Conservation (phyloP, 2,888 invertebrate genomes). For the Hesperia comma region DNA sequence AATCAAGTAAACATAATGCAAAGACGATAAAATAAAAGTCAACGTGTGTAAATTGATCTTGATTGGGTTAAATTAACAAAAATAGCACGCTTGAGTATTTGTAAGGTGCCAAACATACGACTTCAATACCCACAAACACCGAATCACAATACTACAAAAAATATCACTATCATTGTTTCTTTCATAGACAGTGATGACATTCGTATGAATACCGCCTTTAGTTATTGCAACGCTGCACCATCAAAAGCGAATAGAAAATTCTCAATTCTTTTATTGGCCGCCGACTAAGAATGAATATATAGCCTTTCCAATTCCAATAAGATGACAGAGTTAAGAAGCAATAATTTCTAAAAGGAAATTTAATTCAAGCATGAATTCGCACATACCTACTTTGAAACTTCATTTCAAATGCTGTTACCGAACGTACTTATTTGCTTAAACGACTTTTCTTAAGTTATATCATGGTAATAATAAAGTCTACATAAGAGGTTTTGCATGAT, state of each 20-base stretch:
- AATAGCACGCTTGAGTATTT: no score
- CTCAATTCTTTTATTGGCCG: not conserved
- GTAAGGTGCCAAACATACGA: no score
- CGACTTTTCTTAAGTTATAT: not conserved
- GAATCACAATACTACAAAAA: no score
- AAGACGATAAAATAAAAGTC: no score
- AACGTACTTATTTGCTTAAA: constrained; percentile 4
- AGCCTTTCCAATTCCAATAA: constrained; percentile 28
- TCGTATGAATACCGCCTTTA: not conserved
- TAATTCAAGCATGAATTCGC: constrained; percentile 23
- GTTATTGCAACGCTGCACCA: not conserved
- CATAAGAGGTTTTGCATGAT: no score
- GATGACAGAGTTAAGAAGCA: constrained; percentile 20
- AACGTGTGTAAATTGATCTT: no score
- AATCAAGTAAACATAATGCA: no score
- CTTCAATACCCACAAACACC: no score
- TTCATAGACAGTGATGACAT: no score
- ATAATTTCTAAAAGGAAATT: constrained; percentile 30
- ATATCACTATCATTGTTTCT: no score
- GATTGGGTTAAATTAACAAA: no score
- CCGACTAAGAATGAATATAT: not conserved
- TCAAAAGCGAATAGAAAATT: constrained; percentile 4
- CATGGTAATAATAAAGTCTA: not conserved
- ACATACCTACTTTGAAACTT: constrained; percentile 18
- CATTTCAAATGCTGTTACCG: not conserved